A percentile compares a stretch with the other conserved stretches of the same genome.
Conservation (phyloP, 2,113 vertebrate genomes). For the Callionymus lyra region DNA sequence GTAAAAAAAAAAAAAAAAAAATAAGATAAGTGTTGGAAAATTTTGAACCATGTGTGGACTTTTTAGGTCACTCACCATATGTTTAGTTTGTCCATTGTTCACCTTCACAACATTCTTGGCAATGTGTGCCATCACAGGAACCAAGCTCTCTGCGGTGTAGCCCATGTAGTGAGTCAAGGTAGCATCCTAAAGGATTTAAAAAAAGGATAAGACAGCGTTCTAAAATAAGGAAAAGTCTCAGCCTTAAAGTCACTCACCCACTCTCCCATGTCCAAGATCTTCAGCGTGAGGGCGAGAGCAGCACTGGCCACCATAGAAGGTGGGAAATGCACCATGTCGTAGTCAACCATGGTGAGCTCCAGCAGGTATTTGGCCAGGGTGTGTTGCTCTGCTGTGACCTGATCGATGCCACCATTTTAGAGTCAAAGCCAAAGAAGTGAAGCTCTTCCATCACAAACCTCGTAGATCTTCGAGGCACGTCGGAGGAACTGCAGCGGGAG, state of each 20-base stretch:
- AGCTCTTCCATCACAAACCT: conserved; percentile 53
- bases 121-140: conserved; percentile 73
- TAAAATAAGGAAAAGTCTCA: no score
- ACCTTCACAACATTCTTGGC: conserved; percentile 79
- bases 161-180: conserved; percentile 67
- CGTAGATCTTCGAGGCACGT: conserved; percentile 70
- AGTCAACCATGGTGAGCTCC: conserved; percentile 79
- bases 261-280: conserved; percentile 64
- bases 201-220: neutral
- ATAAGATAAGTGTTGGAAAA: no score
- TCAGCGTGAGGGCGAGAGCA: conserved; percentile 73
- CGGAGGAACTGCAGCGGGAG: conserved; percentile 75
- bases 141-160: conserved; percentile 65
- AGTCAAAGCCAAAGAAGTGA: neutral
- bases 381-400: conserved; percentile 74
- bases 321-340: conserved; percentile 75
- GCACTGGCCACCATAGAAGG: conserved; percentile 75
- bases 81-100: conserved; percentile 63
- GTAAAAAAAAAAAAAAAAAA: no score
- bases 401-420: neutral
- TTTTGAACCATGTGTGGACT: no score
- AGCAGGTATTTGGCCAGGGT: conserved; percentile 78
- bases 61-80: conserved; percentile 73
- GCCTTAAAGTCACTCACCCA: conserved; percentile 73
- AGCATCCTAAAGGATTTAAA: conserved; percentile 16